phyloP scores from a whole-genome alignment of 2,888 invertebrate species.

The Calliscelio sp. region DNA sequence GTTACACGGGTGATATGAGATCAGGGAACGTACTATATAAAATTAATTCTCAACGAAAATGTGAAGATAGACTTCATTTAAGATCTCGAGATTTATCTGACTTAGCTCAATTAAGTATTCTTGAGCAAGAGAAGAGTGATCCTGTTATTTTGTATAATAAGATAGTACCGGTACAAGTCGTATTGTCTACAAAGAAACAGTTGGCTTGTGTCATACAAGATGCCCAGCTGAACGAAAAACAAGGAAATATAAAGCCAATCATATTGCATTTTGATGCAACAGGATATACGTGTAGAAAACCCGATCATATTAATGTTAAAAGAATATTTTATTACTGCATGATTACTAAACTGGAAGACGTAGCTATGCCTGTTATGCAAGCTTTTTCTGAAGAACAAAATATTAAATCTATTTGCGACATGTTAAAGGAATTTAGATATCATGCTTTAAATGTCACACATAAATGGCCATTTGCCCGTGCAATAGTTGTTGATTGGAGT shows the following conservation, averaged over 20 bases:
- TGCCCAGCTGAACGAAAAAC: neutral
- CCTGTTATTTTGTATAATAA: slow-evolving; percentile 27
- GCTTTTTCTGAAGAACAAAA: slow-evolving; percentile 68
- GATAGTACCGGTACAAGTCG: slow-evolving; percentile 20
- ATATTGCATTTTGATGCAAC: slow-evolving; percentile 69
- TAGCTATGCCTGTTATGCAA: slow-evolving; percentile 45
- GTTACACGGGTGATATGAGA: slow-evolving; percentile 14
- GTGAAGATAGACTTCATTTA: slow-evolving; percentile 26
- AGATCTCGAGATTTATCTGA: slow-evolving; percentile 67
- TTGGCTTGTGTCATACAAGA: slow-evolving; percentile 10
- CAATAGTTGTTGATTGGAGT: slow-evolving; percentile 60
- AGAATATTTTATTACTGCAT: slow-evolving; percentile 63
- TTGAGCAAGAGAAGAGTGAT: slow-evolving; percentile 30
- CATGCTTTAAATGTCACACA: slow-evolving; percentile 42
- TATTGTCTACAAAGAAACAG: too few relatives aligned
- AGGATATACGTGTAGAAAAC: slow-evolving; percentile 58
- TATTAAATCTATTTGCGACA: slow-evolving; percentile 44
- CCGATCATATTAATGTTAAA: slow-evolving; percentile 39
- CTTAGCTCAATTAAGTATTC: slow-evolving; percentile 31
- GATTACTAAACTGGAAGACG: neutral
- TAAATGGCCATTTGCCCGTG: slow-evolving; percentile 54
- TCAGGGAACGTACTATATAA: slow-evolving; percentile 25
- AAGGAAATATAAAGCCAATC: too few relatives aligned
- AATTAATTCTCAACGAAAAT: slow-evolving; percentile 49
- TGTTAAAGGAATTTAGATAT: slow-evolving; percentile 51